Conservation (phyloP, 2,797 vertebrate species). For the Muscicapa striata region DNA sequence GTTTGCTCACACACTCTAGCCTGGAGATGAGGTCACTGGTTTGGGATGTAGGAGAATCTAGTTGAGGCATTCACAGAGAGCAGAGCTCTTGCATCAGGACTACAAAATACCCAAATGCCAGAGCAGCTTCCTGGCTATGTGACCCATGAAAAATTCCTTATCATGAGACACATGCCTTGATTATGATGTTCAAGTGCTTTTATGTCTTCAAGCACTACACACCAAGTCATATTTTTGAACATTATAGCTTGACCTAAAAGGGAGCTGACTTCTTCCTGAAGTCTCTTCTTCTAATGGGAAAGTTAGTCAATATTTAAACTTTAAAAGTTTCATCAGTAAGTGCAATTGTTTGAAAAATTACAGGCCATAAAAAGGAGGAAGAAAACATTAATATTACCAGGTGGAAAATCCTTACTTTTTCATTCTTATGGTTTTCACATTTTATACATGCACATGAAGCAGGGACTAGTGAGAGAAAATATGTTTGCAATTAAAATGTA, state of each 20-base stretch:
- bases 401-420: not conserved
- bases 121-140: not conserved
- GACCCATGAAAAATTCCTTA: not conserved
- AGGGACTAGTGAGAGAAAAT: not conserved
- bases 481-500: not conserved
- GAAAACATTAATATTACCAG: not conserved
- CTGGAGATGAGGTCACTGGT: not conserved
- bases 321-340: not conserved
- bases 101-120: not conserved
- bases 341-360: not conserved
- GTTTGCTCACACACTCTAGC: not conserved
- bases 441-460: not conserved
- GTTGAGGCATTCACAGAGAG: not conserved
- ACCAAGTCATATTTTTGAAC: not conserved
- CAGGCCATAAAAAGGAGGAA: not conserved
- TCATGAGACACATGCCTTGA: not conserved
- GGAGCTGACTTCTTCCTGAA: not conserved
- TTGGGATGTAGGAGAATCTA: not conserved
- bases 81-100: not conserved
- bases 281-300: not conserved
- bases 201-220: not conserved
- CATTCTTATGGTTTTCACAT: not conserved
- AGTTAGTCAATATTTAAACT: not conserved
- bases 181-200: not conserved
- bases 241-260: not conserved